Evolutionary conservation across 2,113 vertebrate genomes (phyloP), one percentile per base, ranked within the genome.

Genomic region (Oncorhynchus mykiss): DNA sequence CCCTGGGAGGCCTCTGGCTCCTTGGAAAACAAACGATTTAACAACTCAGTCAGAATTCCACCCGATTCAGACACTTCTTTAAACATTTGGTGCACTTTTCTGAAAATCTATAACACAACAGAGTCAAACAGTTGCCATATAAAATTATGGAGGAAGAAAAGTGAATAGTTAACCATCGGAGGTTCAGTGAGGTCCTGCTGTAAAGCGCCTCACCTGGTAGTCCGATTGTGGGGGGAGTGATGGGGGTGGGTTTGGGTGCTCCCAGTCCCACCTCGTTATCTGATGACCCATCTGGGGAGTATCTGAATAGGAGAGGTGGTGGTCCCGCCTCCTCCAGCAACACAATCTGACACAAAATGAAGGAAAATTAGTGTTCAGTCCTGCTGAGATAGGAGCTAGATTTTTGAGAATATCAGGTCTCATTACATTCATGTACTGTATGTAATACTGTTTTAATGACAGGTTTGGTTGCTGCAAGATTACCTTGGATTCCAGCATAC

Each of bases 401-500:
- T 62, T 24, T 62, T 11, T n/a, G 9, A 62, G 20, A 62, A 62
- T 62, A 22, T 2, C 7, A 22, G n/a, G n/a, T 22, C n/a, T 24
- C n/a, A 22, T 62, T 62, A 22, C 7, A 62, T 22, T 11, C 5
- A 62, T 62, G 59, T 62, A 11, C 9, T 57, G 54, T 57, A 7
- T 57, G 59, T 24, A 11, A n/a, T 13, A 62, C 20, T 62, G 59
- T 62, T 22, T 11, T 22, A 14, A 54, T 18, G 3, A 24, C n/a
- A 62, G 59, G 7, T 22, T 54, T 54, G 51, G n/a, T 62, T 22
- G 59, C n/a, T 62, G 16, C n/a, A 22, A 62, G 59, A n/a, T 78
- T 71, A 95, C 95, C 93, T 95, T 95, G 74, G 92, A 90, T 88
- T 95, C 95, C 31, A 95, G 91, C 0, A 87, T 91, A 88, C 86